Conservation (phyloP, 2,888 invertebrate genomes). For the Adelphocoris suturalis region DNA sequence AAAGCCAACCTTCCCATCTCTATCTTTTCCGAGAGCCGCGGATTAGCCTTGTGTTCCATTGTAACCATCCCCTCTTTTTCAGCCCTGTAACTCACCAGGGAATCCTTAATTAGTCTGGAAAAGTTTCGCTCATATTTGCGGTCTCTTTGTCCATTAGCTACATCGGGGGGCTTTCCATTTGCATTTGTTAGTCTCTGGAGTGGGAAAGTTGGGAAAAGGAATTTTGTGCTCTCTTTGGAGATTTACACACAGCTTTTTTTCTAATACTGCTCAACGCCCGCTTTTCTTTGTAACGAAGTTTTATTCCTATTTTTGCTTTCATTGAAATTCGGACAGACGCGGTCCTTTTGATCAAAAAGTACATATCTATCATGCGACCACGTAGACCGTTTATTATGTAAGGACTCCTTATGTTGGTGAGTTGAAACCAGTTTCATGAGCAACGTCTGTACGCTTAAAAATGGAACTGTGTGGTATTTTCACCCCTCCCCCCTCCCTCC, state of each 20-base stretch:
- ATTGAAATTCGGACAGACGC: neutral
- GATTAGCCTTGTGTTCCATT: slow-evolving; percentile 59
- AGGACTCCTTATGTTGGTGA: too few species aligned
- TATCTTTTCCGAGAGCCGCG: slow-evolving; percentile 59
- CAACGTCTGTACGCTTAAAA: too few species aligned
- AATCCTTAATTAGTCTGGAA: slow-evolving; percentile 68
- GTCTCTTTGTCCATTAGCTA: slow-evolving; percentile 62
- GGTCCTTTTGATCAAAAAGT: neutral
- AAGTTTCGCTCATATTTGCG: slow-evolving; percentile 64
- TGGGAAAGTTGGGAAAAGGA: neutral
- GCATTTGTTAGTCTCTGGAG: slow-evolving; percentile 34
- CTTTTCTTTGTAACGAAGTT: neutral
- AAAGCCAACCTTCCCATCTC: slow-evolving; percentile 60
- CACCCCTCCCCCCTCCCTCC: too few species aligned
- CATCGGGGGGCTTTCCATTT: slow-evolving; percentile 27
- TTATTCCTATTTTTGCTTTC: neutral
- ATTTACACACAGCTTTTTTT: slow-evolving; percentile 28
- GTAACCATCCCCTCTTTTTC: slow-evolving; percentile 33
- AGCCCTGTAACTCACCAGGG: slow-evolving; percentile 51
- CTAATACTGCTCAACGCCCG: neutral
- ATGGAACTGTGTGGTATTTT: too few species aligned
- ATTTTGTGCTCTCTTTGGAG: neutral
- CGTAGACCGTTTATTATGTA: too few species aligned
- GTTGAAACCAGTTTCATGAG: too few species aligned
- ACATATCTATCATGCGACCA: too few species aligned